Base-by-base conservation (phyloP, 1,140 invertebrate species). In the Aradophagus sp. region DNA sequence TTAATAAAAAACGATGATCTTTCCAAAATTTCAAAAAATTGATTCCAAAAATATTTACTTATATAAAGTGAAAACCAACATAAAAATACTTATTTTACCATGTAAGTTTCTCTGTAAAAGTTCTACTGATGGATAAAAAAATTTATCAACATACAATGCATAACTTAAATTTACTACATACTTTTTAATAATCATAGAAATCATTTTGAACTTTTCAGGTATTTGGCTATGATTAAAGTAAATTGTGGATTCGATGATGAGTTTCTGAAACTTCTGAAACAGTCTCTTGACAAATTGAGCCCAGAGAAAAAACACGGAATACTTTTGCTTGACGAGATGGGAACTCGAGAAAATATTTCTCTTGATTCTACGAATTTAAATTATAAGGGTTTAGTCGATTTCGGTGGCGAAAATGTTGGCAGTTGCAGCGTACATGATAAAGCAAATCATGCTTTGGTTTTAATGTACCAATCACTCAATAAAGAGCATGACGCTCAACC, bases 371-470 rank as follows among this genome's bases (percentile, higher is more conserved):
- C 42, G 39, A 56, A 20, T 10, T 36, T 65, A 7, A 35, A 19
- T 2, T 71, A 58, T 31, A 32, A 23, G 16, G 59, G 68, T 2
- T 35, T 71, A 1, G 6, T 13, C 1, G 39, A 65, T 44, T 58
- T 59, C 19, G 59, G 66, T 6, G 36, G 52, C 12, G 48, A 47
- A 14, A 0, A 6, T 13, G 14, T 13, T 0, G 3, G 20, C 8
- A 10, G 3, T 0, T 10, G 6, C 7, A 27, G n/a, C 29, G n/a
- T 47, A 11, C 11, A 48, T 7, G 48, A 72, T 8, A 35, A 34
- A 45, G 69, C 62, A 3, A 45, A 72, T 23, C 52, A 73, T 41
- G 73, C 13, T 6, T 45, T 75, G 5, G 73, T 75, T 5, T 53
- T 70, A 17, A 65, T 75, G 48, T 73, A 59, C 11, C 69, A 68